Evolutionary conservation across 2,113 vertebrate genomes (phyloP), one percentile per base, ranked within the genome.

Genomic region (Myocastor coypus): DNA sequence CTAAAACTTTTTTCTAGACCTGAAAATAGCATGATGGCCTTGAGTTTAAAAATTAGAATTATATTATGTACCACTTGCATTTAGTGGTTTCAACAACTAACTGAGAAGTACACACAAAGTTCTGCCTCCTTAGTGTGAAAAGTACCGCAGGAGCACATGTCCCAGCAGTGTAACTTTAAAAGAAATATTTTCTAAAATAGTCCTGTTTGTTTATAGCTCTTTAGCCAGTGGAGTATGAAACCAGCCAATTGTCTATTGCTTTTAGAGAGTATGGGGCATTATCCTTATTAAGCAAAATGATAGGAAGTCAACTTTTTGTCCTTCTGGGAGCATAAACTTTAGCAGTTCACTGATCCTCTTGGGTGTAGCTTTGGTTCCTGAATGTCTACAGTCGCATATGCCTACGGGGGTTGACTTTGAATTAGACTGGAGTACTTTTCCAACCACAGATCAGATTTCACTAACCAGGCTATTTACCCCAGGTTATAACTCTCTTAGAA

Each of bases 1-100:
- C 9, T 84, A n/a, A 52, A 86, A 87, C 32, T 28, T 55, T 81
- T 80, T 71, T 87, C 83, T 77, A 88, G 10, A 83, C 73, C 16
- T 46, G 46, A 90, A 93, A 91, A 37, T 16, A 89, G 5, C 71
- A 5, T n/a, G 22, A 3, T 87, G 5, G n/a, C 40, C 83, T 46
- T 87, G 46, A 59, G 91, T 92, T 92, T 91, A 40, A 71, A 57
- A 83, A 81, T 55, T 73, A 78, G 14, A 71, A 55, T 91, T 78
- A 32, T 77, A 7, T 73, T 52, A 80, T 28, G 40, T 42, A 28
- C 0, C 17, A 10, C 59, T 80, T 96, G 92, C 57, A 89, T 0
- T 85, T 86, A 64, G 11, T 71, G 28, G 50, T 61, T 61, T 61
- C 24, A 63, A 66, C 69, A 30, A n/a, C n/a, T 37, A 9, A 13